Percentiles rank a stretch among this genome's conserved stretches.
Conservation (phyloP, 2,797 vertebrate genomes). For the Crotalus adamanteus region DNA sequence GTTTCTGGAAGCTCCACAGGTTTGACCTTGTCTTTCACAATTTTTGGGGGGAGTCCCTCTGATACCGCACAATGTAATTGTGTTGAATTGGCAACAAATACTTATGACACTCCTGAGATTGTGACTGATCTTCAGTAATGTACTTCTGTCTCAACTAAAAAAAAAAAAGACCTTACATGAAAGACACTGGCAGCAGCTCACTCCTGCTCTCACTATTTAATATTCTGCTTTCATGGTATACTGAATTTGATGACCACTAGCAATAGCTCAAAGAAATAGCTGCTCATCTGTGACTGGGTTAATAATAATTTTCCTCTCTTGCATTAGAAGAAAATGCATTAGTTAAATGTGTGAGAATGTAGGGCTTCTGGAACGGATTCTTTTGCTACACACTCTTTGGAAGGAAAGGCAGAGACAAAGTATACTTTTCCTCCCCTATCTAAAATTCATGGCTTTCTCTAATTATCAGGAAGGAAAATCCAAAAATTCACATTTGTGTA, state of each 20-base stretch:
- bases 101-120: slow-evolving; percentile 43
- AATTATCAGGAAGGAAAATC: not conserved
- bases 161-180: slow-evolving; percentile 32
- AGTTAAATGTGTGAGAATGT: not conserved
- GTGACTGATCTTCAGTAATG: slow-evolving; percentile 36
- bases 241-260: slow-evolving; percentile 16
- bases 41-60: slow-evolving; percentile 46
- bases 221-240: slow-evolving; percentile 30
- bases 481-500: not conserved
- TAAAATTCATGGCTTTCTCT: slow-evolving; percentile 1
- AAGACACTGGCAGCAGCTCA: slow-evolving; percentile 34
- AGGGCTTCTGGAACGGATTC: slow-evolving; percentile 14
- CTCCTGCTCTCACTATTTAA: slow-evolving; percentile 4
- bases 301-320: slow-evolving; percentile 22
- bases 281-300: slow-evolving; percentile 12
- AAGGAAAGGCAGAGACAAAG: slow-evolving; percentile 5
- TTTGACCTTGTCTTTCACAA: slow-evolving; percentile 56
- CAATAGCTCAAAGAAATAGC: slow-evolving; percentile 2
- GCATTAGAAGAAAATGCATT: slow-evolving; percentile 33
- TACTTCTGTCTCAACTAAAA: slow-evolving; percentile 44
- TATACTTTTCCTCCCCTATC: slow-evolving; percentile 33
- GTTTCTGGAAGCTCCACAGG: slow-evolving; percentile 41
- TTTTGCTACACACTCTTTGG: slow-evolving; percentile 15
- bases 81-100: slow-evolving; percentile 52
- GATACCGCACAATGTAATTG: slow-evolving; percentile 46